Evolutionary conservation across 2,888 invertebrate species (phyloP), one percentile per base, ranked within the genome.

Genomic region (Nomada fucata): DNA sequence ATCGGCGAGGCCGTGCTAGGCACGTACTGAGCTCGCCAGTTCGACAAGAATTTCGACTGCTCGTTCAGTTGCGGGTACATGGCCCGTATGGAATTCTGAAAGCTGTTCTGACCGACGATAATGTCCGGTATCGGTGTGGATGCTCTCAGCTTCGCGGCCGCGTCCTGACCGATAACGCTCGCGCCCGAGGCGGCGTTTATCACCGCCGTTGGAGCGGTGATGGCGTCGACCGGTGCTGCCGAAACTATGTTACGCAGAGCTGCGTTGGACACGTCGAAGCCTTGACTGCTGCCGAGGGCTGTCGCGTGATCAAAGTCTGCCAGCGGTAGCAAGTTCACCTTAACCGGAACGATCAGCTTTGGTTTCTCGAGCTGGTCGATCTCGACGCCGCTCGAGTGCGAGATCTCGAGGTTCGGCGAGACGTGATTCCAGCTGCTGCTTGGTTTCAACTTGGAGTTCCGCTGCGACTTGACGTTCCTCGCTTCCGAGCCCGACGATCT

Each of bases 181-280:
- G 87, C 88, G 11, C 88, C 68, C n/a, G n/a, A n/a, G 0, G 92
- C 89, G 60, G 23, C 23, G 23, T 79, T 91, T 1, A 91, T 26
- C 0, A 91, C 18, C 1, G 93, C 89, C 2, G 89, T 13, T 0
- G 88, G 83, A 3, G 92, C 92, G 77, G 90, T 92, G 4, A 89
- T 75, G 2, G 88, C 29, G 23, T 82, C 76, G 15, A 91, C 71
- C 5, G 92, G 85, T 0, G 90, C 85, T 9, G 89, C 90, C 2
- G 90, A 88, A 10, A 90, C 89, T 18, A 91, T 79, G 61, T 90
- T 92, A 18, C 91, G 91, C 15, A 92, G 68, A 69, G 94, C 90
- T 0, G 93, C 94, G 78, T 94, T 94, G 0, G 94, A 93, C 68
- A 94, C 92, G 86, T 94, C 94, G 81, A 95, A 94, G 1, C 94